Percentiles rank a stretch among this genome's conserved stretches.
These are phyloP conservation scores for Pteronotus mesoamericanus DNA, from an alignment of 2,797 vertebrate species.

Conservation along the genomic window DNA sequence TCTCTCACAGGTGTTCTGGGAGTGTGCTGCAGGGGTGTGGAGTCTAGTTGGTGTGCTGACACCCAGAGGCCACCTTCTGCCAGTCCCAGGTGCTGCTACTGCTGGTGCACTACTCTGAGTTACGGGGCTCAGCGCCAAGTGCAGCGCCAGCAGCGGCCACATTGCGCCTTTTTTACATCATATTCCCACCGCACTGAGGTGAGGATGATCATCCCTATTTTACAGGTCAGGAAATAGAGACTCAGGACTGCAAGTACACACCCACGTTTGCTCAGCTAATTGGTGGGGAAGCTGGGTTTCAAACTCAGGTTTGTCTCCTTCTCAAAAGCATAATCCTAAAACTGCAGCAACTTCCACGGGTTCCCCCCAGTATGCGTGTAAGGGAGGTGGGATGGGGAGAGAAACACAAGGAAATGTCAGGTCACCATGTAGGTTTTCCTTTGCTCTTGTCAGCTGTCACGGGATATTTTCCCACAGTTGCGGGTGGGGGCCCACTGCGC, in stretches of 20 bases:
- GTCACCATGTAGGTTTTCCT: fast-evolving
- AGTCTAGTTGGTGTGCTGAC: background rate
- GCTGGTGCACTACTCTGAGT: fast-evolving
- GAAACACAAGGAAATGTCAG: background rate
- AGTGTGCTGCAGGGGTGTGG: fast-evolving
- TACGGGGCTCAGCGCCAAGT: background rate
- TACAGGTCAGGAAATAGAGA: background rate
- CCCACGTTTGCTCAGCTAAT: fast-evolving
- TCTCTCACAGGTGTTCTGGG: background rate
- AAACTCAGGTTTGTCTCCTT: background rate
- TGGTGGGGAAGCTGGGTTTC: background rate
- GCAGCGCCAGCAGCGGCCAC: background rate
- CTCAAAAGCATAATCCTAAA: background rate
- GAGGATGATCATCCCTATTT: background rate
- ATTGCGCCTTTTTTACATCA: background rate
- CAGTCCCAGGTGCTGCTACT: fast-evolving
- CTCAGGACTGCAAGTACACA: fast-evolving
- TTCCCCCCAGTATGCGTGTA: background rate
- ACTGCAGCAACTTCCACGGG: fast-evolving
- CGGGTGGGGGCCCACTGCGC: too few relatives aligned
- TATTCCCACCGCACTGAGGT: fast-evolving
- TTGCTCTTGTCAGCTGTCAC: background rate
- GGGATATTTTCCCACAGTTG: background rate
- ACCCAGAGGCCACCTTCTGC: background rate
- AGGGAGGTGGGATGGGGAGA: background rate